Evolutionary conservation across 2,113 vertebrate genomes (phyloP), one percentile per base, ranked within the genome.

Genomic region (Gallinago media): DNA sequence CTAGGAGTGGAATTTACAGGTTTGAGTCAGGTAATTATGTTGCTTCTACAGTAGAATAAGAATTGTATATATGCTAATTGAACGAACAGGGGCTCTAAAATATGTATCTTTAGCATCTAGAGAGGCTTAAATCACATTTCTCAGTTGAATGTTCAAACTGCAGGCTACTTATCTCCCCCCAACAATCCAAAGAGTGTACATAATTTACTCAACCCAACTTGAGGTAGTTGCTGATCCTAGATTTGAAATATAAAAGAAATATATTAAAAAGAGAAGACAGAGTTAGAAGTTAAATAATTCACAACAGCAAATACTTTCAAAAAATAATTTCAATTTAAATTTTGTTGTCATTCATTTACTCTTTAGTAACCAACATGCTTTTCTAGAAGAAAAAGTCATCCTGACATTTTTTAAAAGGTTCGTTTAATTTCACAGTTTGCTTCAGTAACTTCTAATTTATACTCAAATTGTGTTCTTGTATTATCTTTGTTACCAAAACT

Each of bases 291-390:
- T 52, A 49, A 0, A 0, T 6, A 54, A 14, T 13, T 63, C 14
- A 85, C 8, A 72, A 72, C 72, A 50, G 12, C 3, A 75, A 91
- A 71, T 40, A 31, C 3, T 40, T 75, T 8, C 6, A 1, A 19
- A 67, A 79, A 78, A 47, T 2, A 0, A 74, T 29, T 65, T 25
- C 7, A 25, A 11, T 5, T 4, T 65, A 2, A 0, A 2, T 11
- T 73, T 56, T 85, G 70, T 83, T 78, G 36, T 6, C 32, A 20
- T 29, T 76, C 32, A 20, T 29, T 76, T 77, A 46, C 0, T 73
- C 7, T 56, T 78, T 13, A 62, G 11, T 17, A 85, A 52, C 10
- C 3, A 65, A 88, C 40, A 47, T 15, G 9, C 8, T 74, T 71
- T 70, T 36, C n/a, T 71, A n/a, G 38, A 78, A 88, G 27, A 82